phyloP scores from a whole-genome alignment of 2,888 invertebrate species.

The Eupithecia centaureata region DNA sequence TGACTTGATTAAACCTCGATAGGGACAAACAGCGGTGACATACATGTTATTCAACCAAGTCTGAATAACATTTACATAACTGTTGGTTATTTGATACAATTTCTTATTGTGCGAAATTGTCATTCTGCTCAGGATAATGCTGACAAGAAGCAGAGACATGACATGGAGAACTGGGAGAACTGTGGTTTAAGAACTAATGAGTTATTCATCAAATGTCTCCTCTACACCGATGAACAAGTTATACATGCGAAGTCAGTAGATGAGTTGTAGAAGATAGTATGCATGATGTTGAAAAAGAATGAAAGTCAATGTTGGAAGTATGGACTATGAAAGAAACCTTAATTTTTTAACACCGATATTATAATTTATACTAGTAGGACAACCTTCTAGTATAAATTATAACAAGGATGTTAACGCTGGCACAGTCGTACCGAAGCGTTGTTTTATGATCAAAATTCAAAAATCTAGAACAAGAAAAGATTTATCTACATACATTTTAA shows the following conservation, averaged over 20 bases:
- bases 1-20: conserved; percentile 12
- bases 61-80: conserved; percentile 1
- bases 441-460: not conserved
- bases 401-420: not conserved
- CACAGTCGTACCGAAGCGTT: no score
- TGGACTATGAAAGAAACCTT: not conserved
- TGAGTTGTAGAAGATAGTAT: no score
- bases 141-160: not conserved
- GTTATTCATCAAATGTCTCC: no score
- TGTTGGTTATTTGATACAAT: not conserved
- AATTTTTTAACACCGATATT: not conserved
- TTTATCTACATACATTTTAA: not conserved
- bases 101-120: not conserved
- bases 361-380: no score
- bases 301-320: no score
- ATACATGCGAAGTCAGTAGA: no score
- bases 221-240: no score
- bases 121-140: not conserved
- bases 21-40: conserved; percentile 8
- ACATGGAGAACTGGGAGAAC: no score
- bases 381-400: not conserved
- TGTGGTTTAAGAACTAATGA: no score
- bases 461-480: not conserved
- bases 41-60: conserved; percentile 21
- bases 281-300: no score